Base-by-base conservation (phyloP, 2,113 vertebrate species). In the Mesembrinibis cayennensis region DNA sequence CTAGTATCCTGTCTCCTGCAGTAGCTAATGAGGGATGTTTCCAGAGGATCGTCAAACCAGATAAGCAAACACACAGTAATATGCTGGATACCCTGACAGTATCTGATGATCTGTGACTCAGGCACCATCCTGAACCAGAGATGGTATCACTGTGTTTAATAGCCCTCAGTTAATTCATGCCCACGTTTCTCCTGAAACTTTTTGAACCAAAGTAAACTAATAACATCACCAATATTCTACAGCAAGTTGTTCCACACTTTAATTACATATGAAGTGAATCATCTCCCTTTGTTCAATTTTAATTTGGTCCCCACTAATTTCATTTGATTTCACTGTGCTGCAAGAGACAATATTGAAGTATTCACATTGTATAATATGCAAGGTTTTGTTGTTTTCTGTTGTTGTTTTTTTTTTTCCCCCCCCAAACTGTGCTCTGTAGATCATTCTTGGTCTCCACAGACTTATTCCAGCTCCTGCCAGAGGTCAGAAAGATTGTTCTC, bases 61-160 rank as follows among this genome's bases (percentile, higher is more conserved):
- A 67, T 30, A 70, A 74, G 45, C 2, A 91, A 92, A 18, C 34
- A 44, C 27, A 38, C 20, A n/a, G 34, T 25, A 80, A 71, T 6
- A 8, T 14, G 5, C 62, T 38, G 66, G 62, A 45, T 25, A 20
- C 11, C 17, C 13, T 63, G 52, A 56, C 13, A 17, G 26, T 9
- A 7, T 44, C 22, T 73, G 53, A 17, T 49, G 25, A 29, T 16
- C n/a, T 71, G 30, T 52, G 72, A 27, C 23, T 49, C 40, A 49
- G 65, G 27, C 30, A 62, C 26, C 50, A 73, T 17, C 50, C 55
- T 70, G 63, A 72, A 16, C 5, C 14, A 36, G 19, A 70, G 49
- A 42, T 0, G 3, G 27, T 45, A 56, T 18, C 40, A 5, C 8
- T 16, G 25, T 45, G 19, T 40, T 9, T 2, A 45, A 32, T 0